Conservation (phyloP, 2,888 invertebrate genomes). For the Polydrusus tereticollis region DNA sequence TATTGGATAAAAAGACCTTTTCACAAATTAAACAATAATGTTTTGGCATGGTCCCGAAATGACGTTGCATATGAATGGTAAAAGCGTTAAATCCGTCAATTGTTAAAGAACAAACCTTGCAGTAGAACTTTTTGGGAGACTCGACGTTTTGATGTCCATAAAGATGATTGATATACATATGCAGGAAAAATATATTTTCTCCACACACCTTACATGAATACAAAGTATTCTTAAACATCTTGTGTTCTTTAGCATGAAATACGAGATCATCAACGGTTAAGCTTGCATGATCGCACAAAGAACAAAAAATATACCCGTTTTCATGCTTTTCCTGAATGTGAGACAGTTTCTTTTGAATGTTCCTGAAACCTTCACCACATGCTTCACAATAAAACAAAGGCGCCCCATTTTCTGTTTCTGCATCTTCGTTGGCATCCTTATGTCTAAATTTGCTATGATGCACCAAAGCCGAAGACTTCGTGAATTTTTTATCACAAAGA, state of each 20-base stretch:
- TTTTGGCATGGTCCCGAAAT: background rate
- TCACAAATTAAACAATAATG: constrained; percentile 29
- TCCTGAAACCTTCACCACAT: constrained; percentile 30
- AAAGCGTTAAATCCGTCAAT: background rate
- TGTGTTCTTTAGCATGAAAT: constrained; percentile 29
- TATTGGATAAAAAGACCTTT: constrained; percentile 26
- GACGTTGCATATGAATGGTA: constrained; percentile 67
- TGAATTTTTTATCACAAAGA: constrained; percentile 59
- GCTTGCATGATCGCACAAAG: constrained; percentile 9
- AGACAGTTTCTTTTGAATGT: constrained; percentile 5
- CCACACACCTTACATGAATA: constrained; percentile 24
- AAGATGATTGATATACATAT: constrained; percentile 60
- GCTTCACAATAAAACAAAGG: constrained; percentile 32
- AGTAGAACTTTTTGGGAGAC: constrained; percentile 1
- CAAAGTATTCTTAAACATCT: constrained; percentile 9
- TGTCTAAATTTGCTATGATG: constrained; percentile 29
- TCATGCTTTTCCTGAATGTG: constrained; percentile 20
- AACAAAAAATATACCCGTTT: constrained; percentile 25
- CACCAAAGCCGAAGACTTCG: constrained; percentile 23
- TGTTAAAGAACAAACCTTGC: constrained; percentile 11
- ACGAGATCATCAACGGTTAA: constrained; percentile 28
- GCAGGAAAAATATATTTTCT: constrained; percentile 16
- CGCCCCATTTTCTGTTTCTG: background rate
- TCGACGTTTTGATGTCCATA: constrained; percentile 7
- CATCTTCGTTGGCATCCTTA: background rate